These are phyloP conservation scores for Lydus trimaculatus DNA, from an alignment of 2,888 invertebrate species.

Conservation along the genomic window DNA sequence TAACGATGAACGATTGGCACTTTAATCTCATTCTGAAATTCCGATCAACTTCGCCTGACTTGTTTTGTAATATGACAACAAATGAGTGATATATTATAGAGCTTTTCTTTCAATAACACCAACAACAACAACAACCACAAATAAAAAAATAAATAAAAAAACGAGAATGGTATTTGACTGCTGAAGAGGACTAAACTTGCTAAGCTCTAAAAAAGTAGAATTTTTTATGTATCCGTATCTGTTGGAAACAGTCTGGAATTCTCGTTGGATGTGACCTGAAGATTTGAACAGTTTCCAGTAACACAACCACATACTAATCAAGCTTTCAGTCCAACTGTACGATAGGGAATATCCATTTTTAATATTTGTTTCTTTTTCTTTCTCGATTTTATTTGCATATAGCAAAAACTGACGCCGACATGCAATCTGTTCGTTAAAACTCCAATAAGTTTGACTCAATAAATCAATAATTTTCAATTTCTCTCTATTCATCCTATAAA, in stretches of 20 bases:
- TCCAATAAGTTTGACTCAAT: background rate
- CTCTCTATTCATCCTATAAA: background rate
- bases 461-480: background rate
- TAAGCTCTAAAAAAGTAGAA: background rate
- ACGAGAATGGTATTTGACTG: background rate
- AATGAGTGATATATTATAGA: background rate
- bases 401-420: too few species aligned
- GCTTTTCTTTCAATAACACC: background rate
- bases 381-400: background rate
- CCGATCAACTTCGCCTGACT: too few species aligned
- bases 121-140: background rate
- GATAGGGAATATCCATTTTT: background rate
- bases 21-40: too few species aligned
- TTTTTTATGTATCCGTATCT: background rate
- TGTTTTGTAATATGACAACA: background rate
- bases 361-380: background rate
- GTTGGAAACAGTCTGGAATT: background rate
- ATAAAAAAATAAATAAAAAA: too few species aligned
- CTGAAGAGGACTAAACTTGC: background rate
- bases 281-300: background rate
- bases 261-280: background rate
- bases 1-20: too few species aligned
- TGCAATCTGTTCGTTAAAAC: background rate
- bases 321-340: background rate
- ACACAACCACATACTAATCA: background rate